Conservation (phyloP, 2,888 invertebrate species). For the Serrognathus titanus region DNA sequence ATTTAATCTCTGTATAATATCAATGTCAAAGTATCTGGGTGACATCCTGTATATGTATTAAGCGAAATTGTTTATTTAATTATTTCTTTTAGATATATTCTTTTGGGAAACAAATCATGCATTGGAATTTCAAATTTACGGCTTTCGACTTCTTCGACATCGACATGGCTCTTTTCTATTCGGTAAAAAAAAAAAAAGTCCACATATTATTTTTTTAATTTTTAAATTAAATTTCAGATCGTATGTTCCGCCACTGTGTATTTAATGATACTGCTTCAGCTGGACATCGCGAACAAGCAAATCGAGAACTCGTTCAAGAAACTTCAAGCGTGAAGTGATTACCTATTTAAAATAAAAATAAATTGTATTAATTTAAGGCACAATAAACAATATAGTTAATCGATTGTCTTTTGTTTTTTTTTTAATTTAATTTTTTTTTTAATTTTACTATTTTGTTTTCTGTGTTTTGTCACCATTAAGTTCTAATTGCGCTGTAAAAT, state of each 20-base stretch:
- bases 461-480: no score
- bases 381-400: no score
- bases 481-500: no score
- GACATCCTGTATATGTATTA: no score
- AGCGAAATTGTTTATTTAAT: no score
- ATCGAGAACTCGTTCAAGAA: constrained; percentile 9
- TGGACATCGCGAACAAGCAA: constrained; percentile 21
- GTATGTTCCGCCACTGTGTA: constrained; percentile 21
- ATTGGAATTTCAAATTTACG: constrained; percentile 24
- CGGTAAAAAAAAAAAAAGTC: constrained; percentile 8
- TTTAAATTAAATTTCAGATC: constrained; percentile 11
- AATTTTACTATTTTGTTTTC: no score
- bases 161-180: constrained; percentile 20
- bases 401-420: no score
- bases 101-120: constrained; percentile 24
- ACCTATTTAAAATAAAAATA: not conserved
- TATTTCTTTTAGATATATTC: constrained; percentile 15
- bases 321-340: not conserved
- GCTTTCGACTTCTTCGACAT: constrained; percentile 22
- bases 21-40: no score
- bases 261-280: constrained; percentile 22
- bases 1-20: no score
- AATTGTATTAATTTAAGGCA: not conserved
- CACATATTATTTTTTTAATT: not conserved
- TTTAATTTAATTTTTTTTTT: no score